Evolutionary conservation across 2,797 vertebrate genomes (phyloP), one percentile per base, ranked within the genome.

Genomic region (Chelon auratus): DNA sequence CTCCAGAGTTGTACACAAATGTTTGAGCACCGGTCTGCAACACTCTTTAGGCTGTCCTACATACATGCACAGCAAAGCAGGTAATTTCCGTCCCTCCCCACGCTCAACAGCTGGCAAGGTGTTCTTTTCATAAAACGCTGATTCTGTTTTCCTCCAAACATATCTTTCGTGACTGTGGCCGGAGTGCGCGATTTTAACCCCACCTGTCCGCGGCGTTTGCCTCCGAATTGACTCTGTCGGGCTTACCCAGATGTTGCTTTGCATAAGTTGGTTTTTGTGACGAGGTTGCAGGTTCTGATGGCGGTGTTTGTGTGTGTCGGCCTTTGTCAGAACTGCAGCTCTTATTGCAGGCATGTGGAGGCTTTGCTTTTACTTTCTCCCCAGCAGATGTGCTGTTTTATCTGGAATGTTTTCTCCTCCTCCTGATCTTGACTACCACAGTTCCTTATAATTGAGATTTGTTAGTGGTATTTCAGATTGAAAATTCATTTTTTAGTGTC

Each of bases 171-270:
- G 53, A 36, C 36, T 55, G 40, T 20, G 51, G n/a, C 24, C 24
- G 55, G 10, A 55, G 40, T n/a, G 62, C 42, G 17, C 22, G 15
- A 9, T 26, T 43, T 59, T 14, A 43, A 43, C 20, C 24, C 24
- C 57, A 24, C 43, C 39, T 24, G 57, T 43, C 57, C 14, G 24
- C 22, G 24, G 17, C 30, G 36, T 18, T 36, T 51, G 47, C 17
- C 39, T 39, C 22, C 47, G 51, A 1, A 22, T 36, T 45, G 52
- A 54, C 57, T 42, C 30, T 26, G 30, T 7, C 13, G 7, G 39
- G 6, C 24, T 54, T 26, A 33, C 54, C 26, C 39, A 55, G 12
- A 36, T 55, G 63, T 65, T 55, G 24, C 26, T 65, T 43, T 53
- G 51, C 39, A 30, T 20, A 26, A 30, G 39, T 12, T 47, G 42